Evolutionary conservation across 2,888 invertebrate genomes (phyloP).

Genomic region (Cabera pusaria): DNA sequence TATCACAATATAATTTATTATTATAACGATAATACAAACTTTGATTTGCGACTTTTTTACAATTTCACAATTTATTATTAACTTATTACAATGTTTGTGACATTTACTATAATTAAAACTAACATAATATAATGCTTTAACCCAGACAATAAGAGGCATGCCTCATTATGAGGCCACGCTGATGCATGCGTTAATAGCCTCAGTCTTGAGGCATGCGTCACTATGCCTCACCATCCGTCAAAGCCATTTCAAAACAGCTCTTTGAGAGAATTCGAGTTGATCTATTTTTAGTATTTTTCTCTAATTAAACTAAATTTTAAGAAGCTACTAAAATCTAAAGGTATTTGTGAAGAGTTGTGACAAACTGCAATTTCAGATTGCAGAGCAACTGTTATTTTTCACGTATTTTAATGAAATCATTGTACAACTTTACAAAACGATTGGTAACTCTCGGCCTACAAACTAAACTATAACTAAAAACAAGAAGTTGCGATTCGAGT

Average conservation of each 20-base stretch:
- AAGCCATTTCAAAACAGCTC: no score
- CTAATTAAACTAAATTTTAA: conserved; percentile 15
- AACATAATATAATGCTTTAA: conserved; percentile 11
- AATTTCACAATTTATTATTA: conserved; percentile 9
- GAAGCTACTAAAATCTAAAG: conserved; percentile 27
- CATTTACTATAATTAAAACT: conserved; percentile 17
- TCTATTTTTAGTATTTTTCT: conserved; percentile 15
- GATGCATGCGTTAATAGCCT: no score
- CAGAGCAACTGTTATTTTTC: no score
- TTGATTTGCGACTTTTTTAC: conserved; percentile 13
- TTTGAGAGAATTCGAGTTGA: conserved; percentile 10
- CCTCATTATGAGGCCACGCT: no score
- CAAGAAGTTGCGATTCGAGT: no score
- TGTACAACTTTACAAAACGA: conserved; percentile 62
- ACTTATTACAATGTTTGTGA: conserved; percentile 18
- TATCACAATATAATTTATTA: conserved; percentile 27
- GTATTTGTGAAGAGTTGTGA: conserved; percentile 12
- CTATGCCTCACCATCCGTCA: no score
- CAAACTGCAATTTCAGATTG: conserved; percentile 10
- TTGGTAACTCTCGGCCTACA: conserved; percentile 70
- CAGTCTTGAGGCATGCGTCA: no score
- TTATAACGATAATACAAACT: conserved; percentile 18
- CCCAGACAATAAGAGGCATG: no score
- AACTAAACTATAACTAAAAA: conserved; percentile 49
- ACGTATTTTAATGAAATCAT: no score